Conservation (phyloP, 2,797 vertebrate genomes). For the Sebastes jordani region DNA sequence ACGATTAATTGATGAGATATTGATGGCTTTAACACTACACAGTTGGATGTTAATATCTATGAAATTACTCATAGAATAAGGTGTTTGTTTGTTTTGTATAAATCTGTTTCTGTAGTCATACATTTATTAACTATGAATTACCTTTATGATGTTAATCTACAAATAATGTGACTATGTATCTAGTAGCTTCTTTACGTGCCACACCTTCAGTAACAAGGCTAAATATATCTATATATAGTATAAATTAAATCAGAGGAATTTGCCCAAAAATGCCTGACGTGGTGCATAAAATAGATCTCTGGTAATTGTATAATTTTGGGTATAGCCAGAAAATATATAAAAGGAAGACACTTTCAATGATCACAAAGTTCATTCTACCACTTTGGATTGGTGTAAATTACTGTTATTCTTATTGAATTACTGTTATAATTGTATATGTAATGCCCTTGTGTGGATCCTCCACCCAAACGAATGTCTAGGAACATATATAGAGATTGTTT, state of each 20-base stretch:
- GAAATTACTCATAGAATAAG: background rate
- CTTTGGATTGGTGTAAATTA: constrained; percentile 35
- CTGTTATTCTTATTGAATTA: constrained; percentile 30
- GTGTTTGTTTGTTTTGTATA: background rate
- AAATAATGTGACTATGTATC: background rate
- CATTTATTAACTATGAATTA: background rate
- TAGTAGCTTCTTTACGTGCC: background rate
- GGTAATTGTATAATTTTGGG: constrained; percentile 21
- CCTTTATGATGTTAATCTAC: background rate
- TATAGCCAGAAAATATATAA: constrained; percentile 14
- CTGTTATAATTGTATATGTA: constrained; percentile 9
- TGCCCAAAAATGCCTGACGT: constrained; percentile 1
- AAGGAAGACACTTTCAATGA: constrained; percentile 11
- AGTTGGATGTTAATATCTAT: background rate
- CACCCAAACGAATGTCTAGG: background rate
- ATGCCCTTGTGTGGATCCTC: constrained; percentile 17
- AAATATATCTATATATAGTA: background rate
- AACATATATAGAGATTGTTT: background rate
- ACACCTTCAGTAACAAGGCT: background rate
- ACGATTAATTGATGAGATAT: background rate
- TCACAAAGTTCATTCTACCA: constrained; percentile 22
- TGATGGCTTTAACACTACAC: background rate
- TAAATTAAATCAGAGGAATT: constrained; percentile 4
- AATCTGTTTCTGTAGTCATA: background rate
- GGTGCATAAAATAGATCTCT: constrained; percentile 5